phyloP scores from a whole-genome alignment of 1,140 invertebrate species.

The Oedothorax gibbosus region DNA sequence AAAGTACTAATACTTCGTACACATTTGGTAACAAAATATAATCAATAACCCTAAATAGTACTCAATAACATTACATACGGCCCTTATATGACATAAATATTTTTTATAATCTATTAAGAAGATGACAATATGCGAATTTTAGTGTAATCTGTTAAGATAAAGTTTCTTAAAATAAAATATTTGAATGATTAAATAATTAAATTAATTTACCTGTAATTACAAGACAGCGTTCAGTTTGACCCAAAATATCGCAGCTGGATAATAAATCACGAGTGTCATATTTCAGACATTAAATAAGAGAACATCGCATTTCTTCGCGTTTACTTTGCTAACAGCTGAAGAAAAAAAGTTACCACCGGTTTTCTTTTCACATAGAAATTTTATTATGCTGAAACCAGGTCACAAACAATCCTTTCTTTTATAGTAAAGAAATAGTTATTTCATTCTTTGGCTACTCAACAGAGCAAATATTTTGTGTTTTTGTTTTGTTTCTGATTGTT shows the following conservation, averaged over 20 bases:
- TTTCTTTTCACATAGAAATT: conserved; percentile 24
- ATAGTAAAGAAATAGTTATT: no score
- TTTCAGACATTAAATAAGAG: conserved; percentile 33
- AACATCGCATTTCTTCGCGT: conserved; percentile 16
- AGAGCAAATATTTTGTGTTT: no score
- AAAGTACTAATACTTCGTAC: no score
- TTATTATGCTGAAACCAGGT: conserved; percentile 15
- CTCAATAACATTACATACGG: no score
- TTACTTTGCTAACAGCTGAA: conserved; percentile 19
- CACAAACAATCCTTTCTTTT: conserved; percentile 43
- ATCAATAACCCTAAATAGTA: no score
- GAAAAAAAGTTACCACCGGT: neutral
- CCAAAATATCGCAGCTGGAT: conserved; percentile 2
- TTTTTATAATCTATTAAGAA: no score
- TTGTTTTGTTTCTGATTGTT: no score
- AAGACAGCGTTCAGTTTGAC: neutral
- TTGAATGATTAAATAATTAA: neutral
- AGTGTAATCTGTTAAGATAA: no score
- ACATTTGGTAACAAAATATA: no score
- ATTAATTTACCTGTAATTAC: neutral
- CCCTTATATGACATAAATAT: no score
- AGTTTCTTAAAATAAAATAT: neutral
- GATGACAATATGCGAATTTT: no score
- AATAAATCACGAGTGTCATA: conserved; percentile 11
- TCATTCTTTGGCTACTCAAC: no score